Conservation (phyloP, 2,888 invertebrate genomes). For the Hemistola chrysoprasaria region DNA sequence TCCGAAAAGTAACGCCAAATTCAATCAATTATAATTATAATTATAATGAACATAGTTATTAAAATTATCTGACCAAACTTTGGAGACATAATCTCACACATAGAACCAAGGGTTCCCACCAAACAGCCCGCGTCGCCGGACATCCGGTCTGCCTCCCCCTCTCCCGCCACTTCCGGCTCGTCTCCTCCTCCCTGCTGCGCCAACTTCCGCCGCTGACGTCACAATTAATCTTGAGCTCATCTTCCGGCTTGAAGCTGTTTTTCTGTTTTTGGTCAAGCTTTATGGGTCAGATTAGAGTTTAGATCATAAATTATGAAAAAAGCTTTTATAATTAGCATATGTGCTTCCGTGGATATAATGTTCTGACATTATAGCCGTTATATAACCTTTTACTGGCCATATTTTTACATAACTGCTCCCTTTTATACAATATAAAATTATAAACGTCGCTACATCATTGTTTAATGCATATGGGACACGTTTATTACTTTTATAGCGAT, state of each 20-base stretch:
- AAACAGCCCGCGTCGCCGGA: constrained; percentile 56
- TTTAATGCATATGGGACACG: not conserved
- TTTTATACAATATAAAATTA: too few relatives aligned
- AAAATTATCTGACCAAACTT: constrained; percentile 31
- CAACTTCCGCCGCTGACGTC: constrained; percentile 51
- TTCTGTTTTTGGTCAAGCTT: constrained; percentile 39
- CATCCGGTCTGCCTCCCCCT: constrained; percentile 53
- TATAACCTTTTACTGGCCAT: too few relatives aligned
- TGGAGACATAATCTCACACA: constrained; percentile 32
- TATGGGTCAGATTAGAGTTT: constrained; percentile 16
- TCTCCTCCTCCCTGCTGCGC: constrained; percentile 28
- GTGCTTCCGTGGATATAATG: too few relatives aligned
- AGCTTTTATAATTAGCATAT: not conserved
- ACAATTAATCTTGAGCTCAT: constrained; percentile 52
- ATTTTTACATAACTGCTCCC: too few relatives aligned
- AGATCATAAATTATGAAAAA: constrained; percentile 1
- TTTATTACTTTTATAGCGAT: not conserved
- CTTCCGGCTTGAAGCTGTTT: constrained; percentile 48
- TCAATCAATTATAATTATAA: too few relatives aligned
- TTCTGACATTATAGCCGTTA: too few relatives aligned
- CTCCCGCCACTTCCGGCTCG: constrained; percentile 29
- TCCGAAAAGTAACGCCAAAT: too few relatives aligned
- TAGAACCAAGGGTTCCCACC: constrained; percentile 35
- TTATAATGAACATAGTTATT: constrained; percentile 29
- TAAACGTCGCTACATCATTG: too few relatives aligned